These are phyloP conservation scores for Drosophila tani DNA, from an alignment of 1,140 invertebrate genomes.

Conservation along the genomic window DNA sequence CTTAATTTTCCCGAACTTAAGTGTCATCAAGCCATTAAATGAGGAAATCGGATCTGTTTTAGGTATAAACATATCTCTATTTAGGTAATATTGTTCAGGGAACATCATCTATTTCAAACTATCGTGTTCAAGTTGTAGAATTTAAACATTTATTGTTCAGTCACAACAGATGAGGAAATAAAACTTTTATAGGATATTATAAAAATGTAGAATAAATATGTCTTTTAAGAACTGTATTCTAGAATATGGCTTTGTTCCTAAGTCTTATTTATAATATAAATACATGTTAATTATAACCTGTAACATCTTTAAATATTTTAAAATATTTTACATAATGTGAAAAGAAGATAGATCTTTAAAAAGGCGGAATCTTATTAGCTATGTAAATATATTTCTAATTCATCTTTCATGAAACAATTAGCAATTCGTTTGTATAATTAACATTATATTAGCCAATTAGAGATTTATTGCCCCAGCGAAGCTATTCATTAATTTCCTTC, in stretches of 20 bases:
- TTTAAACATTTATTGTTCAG: background rate
- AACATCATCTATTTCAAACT: background rate
- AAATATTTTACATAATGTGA: background rate
- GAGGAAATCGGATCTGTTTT: slow-evolving; percentile 4
- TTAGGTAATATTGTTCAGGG: slow-evolving; percentile 1
- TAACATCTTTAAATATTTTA: background rate
- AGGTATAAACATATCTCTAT: background rate
- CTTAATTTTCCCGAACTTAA: background rate
- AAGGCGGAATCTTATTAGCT: accelerated
- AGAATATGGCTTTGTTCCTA: no score
- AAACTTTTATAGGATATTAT: background rate
- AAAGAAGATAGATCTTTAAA: background rate
- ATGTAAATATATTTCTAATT: background rate
- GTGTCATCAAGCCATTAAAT: background rate
- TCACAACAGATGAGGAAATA: background rate
- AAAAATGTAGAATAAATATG: background rate
- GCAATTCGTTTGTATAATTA: background rate
- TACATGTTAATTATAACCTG: no score
- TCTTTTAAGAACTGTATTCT: no score
- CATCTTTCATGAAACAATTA: background rate
- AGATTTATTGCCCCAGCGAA: background rate
- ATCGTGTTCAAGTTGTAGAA: background rate
- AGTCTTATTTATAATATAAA: no score
- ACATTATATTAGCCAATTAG: slow-evolving; percentile 1
- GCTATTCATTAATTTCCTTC: background rate